These are phyloP conservation scores for Spodoptera picta DNA, from an alignment of 2,888 invertebrate species.

Conservation along the genomic window DNA sequence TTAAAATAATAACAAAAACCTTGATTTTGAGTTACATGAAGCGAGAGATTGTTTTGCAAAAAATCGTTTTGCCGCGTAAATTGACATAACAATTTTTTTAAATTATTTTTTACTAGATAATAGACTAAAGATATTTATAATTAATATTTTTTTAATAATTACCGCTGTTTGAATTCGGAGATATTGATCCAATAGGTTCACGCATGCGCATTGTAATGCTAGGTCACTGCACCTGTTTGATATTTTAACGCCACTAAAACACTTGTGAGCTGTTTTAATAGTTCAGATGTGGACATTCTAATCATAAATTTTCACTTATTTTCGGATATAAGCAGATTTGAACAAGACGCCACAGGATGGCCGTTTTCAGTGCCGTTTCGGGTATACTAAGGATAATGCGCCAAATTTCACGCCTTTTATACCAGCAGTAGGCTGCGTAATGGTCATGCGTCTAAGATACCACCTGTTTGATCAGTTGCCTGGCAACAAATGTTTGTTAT, in stretches of 20 bases:
- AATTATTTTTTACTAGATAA: neutral
- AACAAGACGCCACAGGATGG: neutral
- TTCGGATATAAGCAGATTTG: neutral
- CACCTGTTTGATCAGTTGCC: too few relatives aligned
- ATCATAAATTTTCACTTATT: conserved; percentile 6
- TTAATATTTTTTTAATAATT: conserved; percentile 4
- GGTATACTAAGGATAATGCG: conserved; percentile 1
- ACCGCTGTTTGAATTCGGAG: neutral
- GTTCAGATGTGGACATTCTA: neutral
- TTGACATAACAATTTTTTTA: conserved; percentile 7
- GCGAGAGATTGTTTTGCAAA: too few relatives aligned
- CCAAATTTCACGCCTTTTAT: conserved; percentile 8
- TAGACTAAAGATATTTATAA: neutral
- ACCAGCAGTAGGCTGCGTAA: conserved; percentile 22
- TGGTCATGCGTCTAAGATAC: conserved; percentile 27
- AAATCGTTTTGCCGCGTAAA: too few relatives aligned
- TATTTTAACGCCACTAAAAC: neutral
- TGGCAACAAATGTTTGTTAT: too few relatives aligned
- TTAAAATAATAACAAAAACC: too few relatives aligned
- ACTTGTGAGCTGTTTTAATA: neutral
- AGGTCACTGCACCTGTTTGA: conserved; percentile 12
- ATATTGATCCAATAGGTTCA: conserved; percentile 18
- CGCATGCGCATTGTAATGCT: conserved; percentile 24
- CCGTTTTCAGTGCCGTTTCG: conserved; percentile 15
- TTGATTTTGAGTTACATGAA: too few relatives aligned